Evolutionary conservation across 2,797 vertebrate species (phyloP), one percentile per base, ranked within the genome.

Genomic region (Melopsittacus undulatus): DNA sequence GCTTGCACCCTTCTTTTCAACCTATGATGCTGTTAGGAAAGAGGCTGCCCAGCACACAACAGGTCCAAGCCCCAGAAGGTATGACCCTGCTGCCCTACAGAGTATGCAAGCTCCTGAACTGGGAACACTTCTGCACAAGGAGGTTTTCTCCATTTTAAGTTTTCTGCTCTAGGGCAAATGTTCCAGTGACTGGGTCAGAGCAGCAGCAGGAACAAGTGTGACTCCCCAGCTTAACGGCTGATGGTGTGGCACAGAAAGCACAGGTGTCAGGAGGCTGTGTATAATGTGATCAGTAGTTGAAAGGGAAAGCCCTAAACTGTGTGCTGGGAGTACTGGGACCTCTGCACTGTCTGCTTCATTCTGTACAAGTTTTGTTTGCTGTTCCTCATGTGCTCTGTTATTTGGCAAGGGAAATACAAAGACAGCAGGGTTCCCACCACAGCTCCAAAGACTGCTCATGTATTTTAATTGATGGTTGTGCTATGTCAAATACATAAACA

Each of bases 211-310:
- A 66, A 36, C 0, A 0, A 68, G 15, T 0, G 0, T 29, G 59
- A n/a, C 62, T 52, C 62, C 54, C 32, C 54, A 76, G 29, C 22
- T 45, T 5, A 14, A 36, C 4, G 21, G 52, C 45, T 76, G 62
- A 49, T 36, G 32, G 13, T 64, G 40, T 29, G 34, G 45, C 67
- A 87, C 57, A 36, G 63, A 66, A 68, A 74, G 51, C 36, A 23
- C 17, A 45, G 40, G 0, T 17, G 26, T 4, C 0, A 0, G 24
- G 13, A 87, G 8, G 30, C 59, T 59, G 8, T 9, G 19, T 4
- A 24, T 7, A 29, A 63, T 5, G n/a, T 13, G 15, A 83, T 26
- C 7, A 48, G 51, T 11, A 66, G 8, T 13, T 70, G 21, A 86
- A 51, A 77, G 32, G 7, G 62, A 62, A 73, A 76, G 13, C 9